These are phyloP conservation scores for Lasioglossum malachurum DNA, from an alignment of 2,888 invertebrate species.

Conservation along the genomic window DNA sequence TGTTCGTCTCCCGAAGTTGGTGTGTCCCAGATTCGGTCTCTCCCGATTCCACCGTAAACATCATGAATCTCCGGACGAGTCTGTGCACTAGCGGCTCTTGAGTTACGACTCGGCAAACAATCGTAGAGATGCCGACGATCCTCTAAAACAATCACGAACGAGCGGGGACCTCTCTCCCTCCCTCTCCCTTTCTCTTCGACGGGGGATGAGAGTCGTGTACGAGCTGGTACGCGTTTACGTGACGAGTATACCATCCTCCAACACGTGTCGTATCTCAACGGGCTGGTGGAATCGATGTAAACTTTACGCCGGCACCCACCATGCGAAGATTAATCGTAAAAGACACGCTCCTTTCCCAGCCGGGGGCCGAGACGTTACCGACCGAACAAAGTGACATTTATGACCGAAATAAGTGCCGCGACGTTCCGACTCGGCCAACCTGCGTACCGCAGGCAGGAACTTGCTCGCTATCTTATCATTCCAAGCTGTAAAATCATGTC, in stretches of 20 bases:
- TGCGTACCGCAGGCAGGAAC: not conserved
- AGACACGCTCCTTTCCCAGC: not conserved
- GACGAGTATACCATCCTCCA: slow-evolving; percentile 19
- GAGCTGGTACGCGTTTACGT: slow-evolving; percentile 43
- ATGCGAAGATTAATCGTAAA: not conserved
- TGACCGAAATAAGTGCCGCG: slow-evolving; percentile 3
- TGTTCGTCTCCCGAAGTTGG: not conserved
- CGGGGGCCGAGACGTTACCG: not conserved
- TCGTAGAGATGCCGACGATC: slow-evolving; percentile 19
- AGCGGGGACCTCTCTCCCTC: not conserved
- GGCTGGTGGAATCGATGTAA: slow-evolving; percentile 37
- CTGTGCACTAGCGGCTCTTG: not conserved
- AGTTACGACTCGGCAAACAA: slow-evolving; percentile 35
- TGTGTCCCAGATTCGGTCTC: not conserved
- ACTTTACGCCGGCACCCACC: slow-evolving; percentile 14
- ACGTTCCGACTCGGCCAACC: not conserved
- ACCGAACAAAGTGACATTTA: slow-evolving; percentile 7
- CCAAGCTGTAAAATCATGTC: not conserved
- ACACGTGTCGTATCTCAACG: slow-evolving; percentile 30
- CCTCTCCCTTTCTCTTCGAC: not conserved
- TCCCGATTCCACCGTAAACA: slow-evolving; percentile 1
- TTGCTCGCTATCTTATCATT: not conserved
- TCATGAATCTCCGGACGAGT: slow-evolving; percentile 6
- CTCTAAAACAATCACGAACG: slow-evolving; percentile 28
- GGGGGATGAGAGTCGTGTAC: slow-evolving; percentile 14